Evolutionary conservation across 2,888 invertebrate species (phyloP).

Genomic region (Diloba caeruleocephala): DNA sequence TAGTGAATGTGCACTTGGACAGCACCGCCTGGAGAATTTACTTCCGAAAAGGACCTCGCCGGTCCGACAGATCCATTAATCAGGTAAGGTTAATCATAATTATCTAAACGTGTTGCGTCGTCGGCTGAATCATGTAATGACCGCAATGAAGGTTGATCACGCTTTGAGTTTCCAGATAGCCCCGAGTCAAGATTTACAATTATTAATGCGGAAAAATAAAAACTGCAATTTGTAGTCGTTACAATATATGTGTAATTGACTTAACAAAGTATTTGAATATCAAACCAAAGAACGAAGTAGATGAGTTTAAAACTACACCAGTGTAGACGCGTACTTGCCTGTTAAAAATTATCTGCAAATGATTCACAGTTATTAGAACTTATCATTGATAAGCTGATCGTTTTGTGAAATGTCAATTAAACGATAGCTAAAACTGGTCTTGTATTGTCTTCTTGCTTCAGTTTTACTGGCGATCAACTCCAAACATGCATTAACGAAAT

Average conservation of each 20-base stretch:
- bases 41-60: constrained; percentile 60
- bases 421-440: constrained; percentile 18
- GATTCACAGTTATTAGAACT: constrained; percentile 28
- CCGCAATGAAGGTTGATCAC: constrained; percentile 45
- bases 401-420: constrained; percentile 24
- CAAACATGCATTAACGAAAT: constrained; percentile 18
- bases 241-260: constrained; percentile 14
- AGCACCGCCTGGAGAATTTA: constrained; percentile 59
- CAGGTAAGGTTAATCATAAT: constrained; percentile 71
- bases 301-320: constrained; percentile 13
- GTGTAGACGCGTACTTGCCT: constrained; percentile 8
- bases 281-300: neutral
- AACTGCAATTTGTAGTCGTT: constrained; percentile 8
- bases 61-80: constrained; percentile 60
- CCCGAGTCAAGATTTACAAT: constrained; percentile 1
- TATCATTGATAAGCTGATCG: constrained; percentile 14
- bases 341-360: constrained; percentile 18
- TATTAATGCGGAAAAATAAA: constrained; percentile 2
- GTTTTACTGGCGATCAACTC: constrained; percentile 15
- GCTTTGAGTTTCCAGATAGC: constrained; percentile 2
- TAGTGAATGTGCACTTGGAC: constrained; percentile 79
- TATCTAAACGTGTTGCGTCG: constrained; percentile 54
- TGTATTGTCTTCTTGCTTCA: neutral
- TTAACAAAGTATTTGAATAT: no score
- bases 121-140: constrained; percentile 74